Base-by-base conservation (phyloP, 2,113 vertebrate genomes). In the Gallinago media region DNA sequence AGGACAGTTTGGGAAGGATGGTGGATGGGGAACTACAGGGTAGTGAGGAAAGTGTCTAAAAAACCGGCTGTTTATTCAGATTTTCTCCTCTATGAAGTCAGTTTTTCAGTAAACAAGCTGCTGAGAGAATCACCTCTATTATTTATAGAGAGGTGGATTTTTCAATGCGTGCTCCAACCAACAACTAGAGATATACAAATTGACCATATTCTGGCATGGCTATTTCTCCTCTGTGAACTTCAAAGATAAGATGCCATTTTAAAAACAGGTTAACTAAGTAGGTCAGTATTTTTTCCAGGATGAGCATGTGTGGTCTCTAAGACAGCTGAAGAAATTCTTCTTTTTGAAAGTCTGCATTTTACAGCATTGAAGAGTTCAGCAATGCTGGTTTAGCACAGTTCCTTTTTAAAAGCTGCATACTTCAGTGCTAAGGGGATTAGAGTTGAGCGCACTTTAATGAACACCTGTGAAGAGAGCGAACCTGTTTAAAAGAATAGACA, bases 401-500 rank as follows among this genome's bases (percentile, higher is more conserved):
- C 82, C 29, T 71, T 90, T 96, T 76, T 18, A 86, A 89, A 96
- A 93, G 81, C 85, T 61, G 15, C 44, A 85, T 85, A 49, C 78
- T 95, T 96, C 88, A n/a, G 82, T 72, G 68, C 70, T 85, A 50
- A 97, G 84, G 84, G 49, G 72, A 94, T 98, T 93, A 96, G 73
- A 62, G 52, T 26, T 62, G 94, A 95, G 74, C 23, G 3, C 22
- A 76, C 76, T 96, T 96, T 95, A 93, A 96, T 92, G 85, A 96
- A 96, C 94, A 93, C 93, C 96, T 96, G 94, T 73, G 84, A 96
- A 93, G 89, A 92, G 58, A 92, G 66, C 44, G 75, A 52, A 93
- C 89, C 66, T 92, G 54, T 96, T 89, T 96, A 79, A 97, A 97
- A 96, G 89, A 98, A 93, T 34, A 91, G 87, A 89, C 42, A 7